These are phyloP conservation scores for Paramuricea clavata DNA, from an alignment of 92 coral and sea anemone genomes.

Conservation along the genomic window DNA sequence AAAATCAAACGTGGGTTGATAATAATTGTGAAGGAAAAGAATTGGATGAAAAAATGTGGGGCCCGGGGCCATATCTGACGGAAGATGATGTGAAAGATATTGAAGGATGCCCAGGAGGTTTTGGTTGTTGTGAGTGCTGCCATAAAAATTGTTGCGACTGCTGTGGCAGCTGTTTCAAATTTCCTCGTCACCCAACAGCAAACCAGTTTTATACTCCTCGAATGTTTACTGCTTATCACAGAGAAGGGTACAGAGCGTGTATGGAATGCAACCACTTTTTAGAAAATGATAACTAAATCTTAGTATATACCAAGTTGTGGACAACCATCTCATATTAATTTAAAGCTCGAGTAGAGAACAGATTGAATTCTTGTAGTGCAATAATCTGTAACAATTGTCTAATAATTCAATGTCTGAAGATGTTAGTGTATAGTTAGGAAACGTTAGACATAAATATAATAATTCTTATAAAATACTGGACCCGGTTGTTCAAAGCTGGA, in stretches of 20 bases:
- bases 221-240: constrained; percentile 81
- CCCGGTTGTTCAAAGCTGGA: no score
- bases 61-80: not conserved
- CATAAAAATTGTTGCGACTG: not conserved
- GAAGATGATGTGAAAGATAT: not conserved
- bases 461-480: no score
- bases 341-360: no score
- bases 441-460: no score
- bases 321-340: no score
- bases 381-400: no score
- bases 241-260: constrained; percentile 95
- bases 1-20: not conserved
- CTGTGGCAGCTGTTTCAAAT: constrained; percentile 25
- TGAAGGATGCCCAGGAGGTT: not conserved
- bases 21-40: not conserved
- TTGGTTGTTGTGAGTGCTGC: constrained; percentile 33
- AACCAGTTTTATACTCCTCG: constrained; percentile 84
- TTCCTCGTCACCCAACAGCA: constrained; percentile 81
- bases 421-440: no score
- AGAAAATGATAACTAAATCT: not conserved
- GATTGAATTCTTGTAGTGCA: no score
- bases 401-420: no score
- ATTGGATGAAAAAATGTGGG: not conserved
- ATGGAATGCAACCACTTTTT: constrained; percentile 54
- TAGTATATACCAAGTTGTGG: no score